Conservation (phyloP, 2,113 vertebrate species). For the Sinocyclocheilus rhinocerous region DNA sequence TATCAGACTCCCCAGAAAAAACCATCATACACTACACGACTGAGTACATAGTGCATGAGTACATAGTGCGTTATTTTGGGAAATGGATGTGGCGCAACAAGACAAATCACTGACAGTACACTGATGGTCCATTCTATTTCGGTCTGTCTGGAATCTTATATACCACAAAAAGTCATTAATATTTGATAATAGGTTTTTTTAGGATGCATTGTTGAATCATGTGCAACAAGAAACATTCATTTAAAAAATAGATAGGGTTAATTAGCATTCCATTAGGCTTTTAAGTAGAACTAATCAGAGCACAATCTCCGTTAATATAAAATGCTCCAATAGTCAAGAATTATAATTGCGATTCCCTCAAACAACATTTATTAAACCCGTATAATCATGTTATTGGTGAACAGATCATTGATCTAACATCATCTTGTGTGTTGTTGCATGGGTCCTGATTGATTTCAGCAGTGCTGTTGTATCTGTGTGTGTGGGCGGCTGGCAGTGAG, state of each 20-base stretch:
- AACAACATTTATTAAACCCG: constrained; percentile 1
- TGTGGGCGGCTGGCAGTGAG: constrained; percentile 18
- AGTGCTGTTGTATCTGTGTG: constrained; percentile 23
- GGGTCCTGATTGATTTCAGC: constrained; percentile 28
- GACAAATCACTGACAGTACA: too few relatives aligned
- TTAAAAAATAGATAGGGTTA: background rate
- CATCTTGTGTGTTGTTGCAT: background rate
- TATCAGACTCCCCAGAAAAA: too few relatives aligned
- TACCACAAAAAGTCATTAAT: background rate
- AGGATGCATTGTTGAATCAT: background rate
- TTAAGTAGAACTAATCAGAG: background rate
- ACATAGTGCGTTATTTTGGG: too few relatives aligned
- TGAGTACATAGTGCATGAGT: too few relatives aligned
- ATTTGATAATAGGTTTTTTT: background rate
- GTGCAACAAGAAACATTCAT: background rate
- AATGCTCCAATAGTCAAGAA: background rate
- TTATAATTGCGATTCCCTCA: background rate
- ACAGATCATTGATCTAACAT: constrained; percentile 3
- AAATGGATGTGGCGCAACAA: too few relatives aligned
- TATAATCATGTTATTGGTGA: background rate
- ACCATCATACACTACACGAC: too few relatives aligned
- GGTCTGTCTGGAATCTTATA: background rate
- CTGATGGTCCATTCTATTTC: too few relatives aligned
- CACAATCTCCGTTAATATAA: background rate
- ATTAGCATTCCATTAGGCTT: background rate